These are phyloP conservation scores for Noctilio leporinus DNA, from an alignment of 2,113 vertebrate species.

Conservation along the genomic window DNA sequence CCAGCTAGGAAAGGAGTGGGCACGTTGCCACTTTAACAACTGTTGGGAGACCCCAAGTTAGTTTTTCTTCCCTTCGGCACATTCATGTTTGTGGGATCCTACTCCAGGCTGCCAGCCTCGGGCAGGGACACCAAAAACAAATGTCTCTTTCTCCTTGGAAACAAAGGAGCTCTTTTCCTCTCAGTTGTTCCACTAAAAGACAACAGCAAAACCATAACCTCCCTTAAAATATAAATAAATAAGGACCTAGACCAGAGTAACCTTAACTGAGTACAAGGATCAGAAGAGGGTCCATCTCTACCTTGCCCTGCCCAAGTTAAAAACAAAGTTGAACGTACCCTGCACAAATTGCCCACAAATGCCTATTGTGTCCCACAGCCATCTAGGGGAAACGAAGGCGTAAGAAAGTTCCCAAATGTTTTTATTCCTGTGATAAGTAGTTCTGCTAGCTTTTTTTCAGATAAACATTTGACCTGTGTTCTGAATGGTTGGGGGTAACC, in stretches of 20 bases:
- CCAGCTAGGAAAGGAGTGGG: conserved; percentile 74
- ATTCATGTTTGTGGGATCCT: conserved; percentile 55
- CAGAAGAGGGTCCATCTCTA: conserved; percentile 6
- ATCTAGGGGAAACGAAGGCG: conserved; percentile 46
- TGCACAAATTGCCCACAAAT: conserved; percentile 73
- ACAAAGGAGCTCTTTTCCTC: conserved; percentile 71
- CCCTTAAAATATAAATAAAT: conserved; percentile 53
- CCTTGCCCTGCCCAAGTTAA: conserved; percentile 66
- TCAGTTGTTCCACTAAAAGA: conserved; percentile 50
- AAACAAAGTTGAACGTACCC: conserved; percentile 72
- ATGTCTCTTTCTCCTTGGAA: conserved; percentile 63
- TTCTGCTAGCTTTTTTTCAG: conserved; percentile 57
- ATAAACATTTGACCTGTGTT: conserved; percentile 65
- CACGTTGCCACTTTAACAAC: conserved; percentile 72
- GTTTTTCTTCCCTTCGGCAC: conserved; percentile 62
- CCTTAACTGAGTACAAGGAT: conserved; percentile 38
- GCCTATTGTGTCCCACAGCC: conserved; percentile 68
- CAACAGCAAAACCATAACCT: conserved; percentile 60
- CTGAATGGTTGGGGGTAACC: conserved; percentile 25
- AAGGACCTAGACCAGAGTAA: conserved; percentile 48
- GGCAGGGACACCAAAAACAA: conserved; percentile 38
- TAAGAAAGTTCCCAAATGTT: conserved; percentile 76
- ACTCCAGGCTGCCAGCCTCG: conserved; percentile 38
- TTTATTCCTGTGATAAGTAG: conserved; percentile 72
- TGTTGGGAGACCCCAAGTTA: conserved; percentile 64